These are phyloP conservation scores for Mesitornis unicolor DNA, from an alignment of 2,113 vertebrate genomes.

Conservation along the genomic window DNA sequence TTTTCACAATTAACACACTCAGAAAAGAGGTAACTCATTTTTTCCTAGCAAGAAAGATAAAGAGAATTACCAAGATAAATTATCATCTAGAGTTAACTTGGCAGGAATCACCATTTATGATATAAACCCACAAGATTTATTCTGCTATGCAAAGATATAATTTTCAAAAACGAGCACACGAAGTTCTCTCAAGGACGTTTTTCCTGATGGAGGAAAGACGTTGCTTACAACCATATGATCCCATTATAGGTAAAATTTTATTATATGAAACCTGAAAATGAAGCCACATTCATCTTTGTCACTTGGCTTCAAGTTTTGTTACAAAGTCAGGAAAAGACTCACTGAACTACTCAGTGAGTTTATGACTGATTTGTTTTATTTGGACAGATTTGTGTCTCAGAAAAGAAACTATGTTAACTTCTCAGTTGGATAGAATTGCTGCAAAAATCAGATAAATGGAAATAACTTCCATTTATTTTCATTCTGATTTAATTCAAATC, in stretches of 20 bases:
- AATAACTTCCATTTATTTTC: neutral
- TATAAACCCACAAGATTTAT: neutral
- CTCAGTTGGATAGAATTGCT: neutral
- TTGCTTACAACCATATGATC: neutral
- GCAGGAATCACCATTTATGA: neutral
- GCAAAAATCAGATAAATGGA: neutral
- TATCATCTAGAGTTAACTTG: neutral
- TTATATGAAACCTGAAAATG: neutral
- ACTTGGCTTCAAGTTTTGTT: neutral
- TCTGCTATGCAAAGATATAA: neutral
- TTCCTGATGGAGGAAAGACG: neutral
- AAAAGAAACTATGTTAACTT: neutral
- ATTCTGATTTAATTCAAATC: neutral
- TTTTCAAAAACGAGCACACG: neutral
- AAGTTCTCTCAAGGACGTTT: neutral
- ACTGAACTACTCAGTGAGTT: neutral
- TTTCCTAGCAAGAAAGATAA: neutral
- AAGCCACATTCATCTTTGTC: neutral
- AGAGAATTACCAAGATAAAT: neutral
- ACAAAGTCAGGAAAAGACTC: neutral
- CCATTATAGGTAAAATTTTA: neutral
- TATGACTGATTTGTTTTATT: neutral
- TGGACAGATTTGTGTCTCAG: neutral
- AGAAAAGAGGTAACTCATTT: neutral
- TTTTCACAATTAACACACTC: neutral